phyloP scores from a whole-genome alignment of 1,140 invertebrate genomes.

The Cardiocondyla obscurior region DNA sequence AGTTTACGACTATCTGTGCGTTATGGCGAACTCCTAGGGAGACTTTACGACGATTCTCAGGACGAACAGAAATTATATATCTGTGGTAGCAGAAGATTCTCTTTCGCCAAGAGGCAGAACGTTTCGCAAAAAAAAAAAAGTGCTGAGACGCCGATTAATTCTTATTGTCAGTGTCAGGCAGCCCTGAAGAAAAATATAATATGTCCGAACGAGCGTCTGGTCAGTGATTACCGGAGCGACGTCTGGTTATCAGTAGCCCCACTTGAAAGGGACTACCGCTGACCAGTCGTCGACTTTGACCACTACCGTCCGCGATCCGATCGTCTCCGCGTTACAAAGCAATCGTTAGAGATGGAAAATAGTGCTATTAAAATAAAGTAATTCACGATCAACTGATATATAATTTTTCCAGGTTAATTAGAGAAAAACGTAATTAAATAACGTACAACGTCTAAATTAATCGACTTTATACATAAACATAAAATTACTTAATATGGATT shows the following conservation, averaged over 20 bases:
- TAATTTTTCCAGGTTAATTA: not conserved
- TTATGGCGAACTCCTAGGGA: constrained; percentile 29
- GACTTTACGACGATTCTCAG: constrained; percentile 53
- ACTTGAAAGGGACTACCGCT: constrained; percentile 66
- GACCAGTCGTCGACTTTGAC: constrained; percentile 61
- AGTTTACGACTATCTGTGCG: constrained; percentile 31
- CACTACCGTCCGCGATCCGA: constrained; percentile 49
- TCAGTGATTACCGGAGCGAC: constrained; percentile 51
- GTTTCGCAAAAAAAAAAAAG: constrained; percentile 50
- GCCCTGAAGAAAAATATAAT: constrained; percentile 63
- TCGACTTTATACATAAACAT: not conserved
- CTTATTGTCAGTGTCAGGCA: constrained; percentile 73
- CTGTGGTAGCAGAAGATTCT: constrained; percentile 7
- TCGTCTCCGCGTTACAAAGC: constrained; percentile 39
- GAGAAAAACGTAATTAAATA: not conserved
- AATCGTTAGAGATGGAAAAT: constrained; percentile 39
- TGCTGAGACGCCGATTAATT: constrained; percentile 73
- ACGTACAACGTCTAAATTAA: not conserved
- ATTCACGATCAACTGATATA: not conserved
- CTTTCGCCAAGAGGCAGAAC: constrained; percentile 22
- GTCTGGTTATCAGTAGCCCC: constrained; percentile 63
- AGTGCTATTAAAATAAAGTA: too few species aligned
- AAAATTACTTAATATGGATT: not conserved
- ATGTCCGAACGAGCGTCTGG: constrained; percentile 39
- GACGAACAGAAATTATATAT: constrained; percentile 57